Percentiles rank a stretch among this genome's conserved stretches.
Evolutionary conservation across 1,140 invertebrate genomes (phyloP).

Genomic region (Euura saliciscinereae): DNA sequence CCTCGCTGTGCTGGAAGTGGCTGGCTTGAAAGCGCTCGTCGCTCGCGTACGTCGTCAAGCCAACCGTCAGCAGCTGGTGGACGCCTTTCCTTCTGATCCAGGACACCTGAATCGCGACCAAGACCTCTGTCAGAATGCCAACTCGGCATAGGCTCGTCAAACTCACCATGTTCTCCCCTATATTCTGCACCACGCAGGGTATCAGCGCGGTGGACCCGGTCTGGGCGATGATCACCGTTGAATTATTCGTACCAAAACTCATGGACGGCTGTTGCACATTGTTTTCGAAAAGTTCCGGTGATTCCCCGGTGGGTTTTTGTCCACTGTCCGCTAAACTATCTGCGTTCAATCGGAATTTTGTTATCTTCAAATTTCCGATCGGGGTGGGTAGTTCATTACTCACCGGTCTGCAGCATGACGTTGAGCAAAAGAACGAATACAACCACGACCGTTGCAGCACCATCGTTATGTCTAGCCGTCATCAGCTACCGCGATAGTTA

Average conservation of each 20-base stretch:
- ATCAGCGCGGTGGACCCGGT: constrained; percentile 80
- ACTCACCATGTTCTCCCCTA: constrained; percentile 86
- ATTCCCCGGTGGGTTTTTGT: background rate
- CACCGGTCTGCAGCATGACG: constrained; percentile 2
- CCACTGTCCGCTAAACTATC: background rate
- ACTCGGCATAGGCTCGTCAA: constrained; percentile 10
- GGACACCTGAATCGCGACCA: constrained; percentile 67
- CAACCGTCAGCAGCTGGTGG: constrained; percentile 82
- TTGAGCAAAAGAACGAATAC: background rate
- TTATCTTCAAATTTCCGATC: no score
- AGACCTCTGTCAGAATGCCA: background rate
- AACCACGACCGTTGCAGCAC: background rate
- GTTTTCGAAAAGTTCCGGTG: constrained; percentile 22
- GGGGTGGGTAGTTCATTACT: background rate
- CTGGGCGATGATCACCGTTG: constrained; percentile 79
- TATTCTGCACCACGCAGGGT: constrained; percentile 81
- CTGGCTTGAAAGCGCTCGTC: constrained; percentile 86
- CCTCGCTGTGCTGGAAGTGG: constrained; percentile 84
- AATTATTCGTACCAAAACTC: constrained; percentile 82
- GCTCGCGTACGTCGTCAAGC: constrained; percentile 82
- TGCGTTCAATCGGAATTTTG: background rate
- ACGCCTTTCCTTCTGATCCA: constrained; percentile 81
- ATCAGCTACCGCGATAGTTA: background rate
- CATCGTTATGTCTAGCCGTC: constrained; percentile 1
- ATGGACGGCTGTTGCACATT: constrained; percentile 57